phyloP scores from a whole-genome alignment of 2,797 vertebrate genomes.

The Myotis myotis region DNA sequence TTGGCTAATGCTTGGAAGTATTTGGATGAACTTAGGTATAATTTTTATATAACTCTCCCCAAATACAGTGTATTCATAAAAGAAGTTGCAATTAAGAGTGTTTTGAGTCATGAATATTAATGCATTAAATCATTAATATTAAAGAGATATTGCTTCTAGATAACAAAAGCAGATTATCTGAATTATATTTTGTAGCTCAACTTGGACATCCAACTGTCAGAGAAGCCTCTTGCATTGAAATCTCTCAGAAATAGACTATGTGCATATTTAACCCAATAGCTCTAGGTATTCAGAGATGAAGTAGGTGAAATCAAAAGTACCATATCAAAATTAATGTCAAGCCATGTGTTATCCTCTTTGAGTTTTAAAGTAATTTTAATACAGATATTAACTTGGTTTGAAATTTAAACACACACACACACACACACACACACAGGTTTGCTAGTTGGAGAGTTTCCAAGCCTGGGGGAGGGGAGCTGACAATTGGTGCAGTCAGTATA shows the following conservation, averaged over 20 bases:
- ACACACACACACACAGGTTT: conserved; percentile 70
- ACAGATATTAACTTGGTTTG: conserved; percentile 74
- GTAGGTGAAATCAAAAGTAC: conserved; percentile 67
- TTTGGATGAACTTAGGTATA: conserved; percentile 2
- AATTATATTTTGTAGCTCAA: conserved; percentile 57
- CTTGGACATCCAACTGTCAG: conserved; percentile 58
- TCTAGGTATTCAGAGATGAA: conserved; percentile 65
- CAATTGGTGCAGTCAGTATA: conserved; percentile 71
- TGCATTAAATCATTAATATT: conserved; percentile 55
- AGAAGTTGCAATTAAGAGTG: conserved; percentile 28
- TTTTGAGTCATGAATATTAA: conserved; percentile 50
- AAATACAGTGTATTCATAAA: conserved; percentile 39
- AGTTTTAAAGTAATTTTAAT: conserved; percentile 65
- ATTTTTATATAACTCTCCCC: neutral
- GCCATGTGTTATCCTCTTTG: neutral
- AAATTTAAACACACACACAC: conserved; percentile 70
- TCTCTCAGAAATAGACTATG: conserved; percentile 52
- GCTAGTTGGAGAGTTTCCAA: conserved; percentile 70
- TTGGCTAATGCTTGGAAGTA: neutral
- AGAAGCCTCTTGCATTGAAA: conserved; percentile 52
- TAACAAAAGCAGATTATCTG: conserved; percentile 51
- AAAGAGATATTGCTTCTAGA: conserved; percentile 43
- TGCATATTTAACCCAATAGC: conserved; percentile 46
- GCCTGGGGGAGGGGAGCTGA: conserved; percentile 63
- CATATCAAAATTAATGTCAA: conserved; percentile 63